Evolutionary conservation across 2,888 invertebrate species (phyloP), one percentile per base, ranked within the genome.

Genomic region (Odontocerum albicorne): DNA sequence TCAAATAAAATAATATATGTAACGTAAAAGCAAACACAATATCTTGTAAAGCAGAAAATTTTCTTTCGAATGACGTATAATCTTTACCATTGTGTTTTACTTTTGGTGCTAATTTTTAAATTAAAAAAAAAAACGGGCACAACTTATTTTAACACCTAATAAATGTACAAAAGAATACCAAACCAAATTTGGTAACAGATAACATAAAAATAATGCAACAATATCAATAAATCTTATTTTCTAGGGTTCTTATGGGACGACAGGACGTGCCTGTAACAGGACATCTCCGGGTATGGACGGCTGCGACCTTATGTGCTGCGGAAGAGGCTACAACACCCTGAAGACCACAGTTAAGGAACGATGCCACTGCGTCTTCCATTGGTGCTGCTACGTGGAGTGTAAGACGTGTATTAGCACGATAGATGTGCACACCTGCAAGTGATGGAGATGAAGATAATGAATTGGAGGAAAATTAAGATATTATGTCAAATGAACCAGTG

Each of bases 371-470:
- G 90, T 90, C 71, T 96, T 96, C 75, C 91, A 92, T 71, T 96
- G 96, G 96, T 97, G 96, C 78, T 96, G 96, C 76, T 85, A 88
- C 67, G 96, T 96, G 59, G 85, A 89, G 68, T 96, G 96, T 75
- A 89, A 92, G 74, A 88, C 88, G 47, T 96, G 96, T 74, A 82
- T 86, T 65, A 81, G 81, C 64, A 83, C 81, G 66, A 80, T 86
- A 56, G 91, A 94, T 67, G 79, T 88, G 49, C 88, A 93, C 69
- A 87, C 89, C 53, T 92, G 92, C 81, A 92, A 92, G 78, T 92
- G 80, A 75, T 22, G 7, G n/a, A 6, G 13, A 4, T 13, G 4
- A 12, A 7, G 6, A 27, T n/a, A n/a, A n/a, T n/a, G n/a, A n/a
- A n/a, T n/a, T n/a, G n/a, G n/a, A n/a, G n/a, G 15, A 13, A 38